Conservation (phyloP, 2,797 vertebrate genomes). For the Spinus pinus region DNA sequence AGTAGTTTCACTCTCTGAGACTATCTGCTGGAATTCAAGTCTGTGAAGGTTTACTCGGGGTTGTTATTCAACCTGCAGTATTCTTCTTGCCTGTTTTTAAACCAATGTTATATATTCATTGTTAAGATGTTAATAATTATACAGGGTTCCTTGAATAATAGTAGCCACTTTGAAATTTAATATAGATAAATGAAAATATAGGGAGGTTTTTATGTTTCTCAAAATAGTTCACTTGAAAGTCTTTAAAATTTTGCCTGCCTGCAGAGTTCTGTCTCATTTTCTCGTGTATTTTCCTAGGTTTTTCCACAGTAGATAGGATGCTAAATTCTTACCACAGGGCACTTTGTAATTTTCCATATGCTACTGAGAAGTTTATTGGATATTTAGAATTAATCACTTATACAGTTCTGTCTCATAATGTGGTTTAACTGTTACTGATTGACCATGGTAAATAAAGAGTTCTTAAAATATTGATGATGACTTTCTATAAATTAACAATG, state of each 20-base stretch:
- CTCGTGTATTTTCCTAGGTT: neutral
- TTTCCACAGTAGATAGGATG: neutral
- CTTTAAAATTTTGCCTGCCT: neutral
- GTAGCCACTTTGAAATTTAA: neutral
- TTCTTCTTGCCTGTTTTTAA: neutral
- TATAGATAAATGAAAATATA: neutral
- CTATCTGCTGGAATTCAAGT: neutral
- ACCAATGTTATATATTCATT: neutral
- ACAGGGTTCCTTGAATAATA: neutral
- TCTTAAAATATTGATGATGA: neutral
- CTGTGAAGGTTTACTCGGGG: neutral
- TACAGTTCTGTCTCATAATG: neutral
- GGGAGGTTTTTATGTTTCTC: neutral
- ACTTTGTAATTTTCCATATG: conserved; percentile 60
- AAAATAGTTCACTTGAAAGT: neutral
- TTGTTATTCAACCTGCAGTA: neutral
- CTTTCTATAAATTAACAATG: neutral
- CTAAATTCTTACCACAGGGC: neutral
- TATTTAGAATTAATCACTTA: conserved; percentile 40
- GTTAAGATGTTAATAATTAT: neutral
- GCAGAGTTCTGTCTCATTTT: neutral
- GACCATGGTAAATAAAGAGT: neutral
- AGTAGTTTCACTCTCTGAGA: neutral
- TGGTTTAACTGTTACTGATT: conserved; percentile 13
- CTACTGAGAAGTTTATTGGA: neutral